Base-by-base conservation (phyloP, 2,888 invertebrate genomes). In the Dynastes tityus region DNA sequence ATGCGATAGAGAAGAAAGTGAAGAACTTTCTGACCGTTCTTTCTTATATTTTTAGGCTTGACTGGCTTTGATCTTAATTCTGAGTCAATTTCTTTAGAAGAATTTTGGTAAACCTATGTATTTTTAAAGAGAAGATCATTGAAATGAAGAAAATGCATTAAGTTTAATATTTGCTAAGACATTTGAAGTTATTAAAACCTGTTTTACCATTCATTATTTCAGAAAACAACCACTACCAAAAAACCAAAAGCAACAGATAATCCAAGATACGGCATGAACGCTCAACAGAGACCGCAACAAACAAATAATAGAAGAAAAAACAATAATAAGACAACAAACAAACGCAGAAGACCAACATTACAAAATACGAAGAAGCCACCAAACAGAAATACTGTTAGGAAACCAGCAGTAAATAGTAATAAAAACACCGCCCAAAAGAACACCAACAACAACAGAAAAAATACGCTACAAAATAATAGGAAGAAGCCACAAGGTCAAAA, bases 381-480 rank as follows among this genome's bases (percentile, higher is more conserved):
- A 5, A 65, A 13, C 9, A 8, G 37, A 29, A 76, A 63, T 32
- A 64, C n/a, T 63, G 55, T 27, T 22, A 55, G 53, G 32, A 76
- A 13, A 32, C 65, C 65, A 67, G 9, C 49, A 9, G 22, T 22
- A 13, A 76, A 76, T 65, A n/a, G 45, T 27, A 65, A 65, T 27
- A 51, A 67, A 45, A 74, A 74, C 55, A 73, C 71, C 22, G 22
- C n/a, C 29, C 58, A 40, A n/a, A 75, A 51, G n/a, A 75, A 45
- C 8, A 63, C 27, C 1, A 55, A 64, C 5, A 76, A 64, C 9
- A 76, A 64, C 9, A 67, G 51, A 5, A 71, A 70, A 40, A 74
- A 61, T 37, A n/a, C 45, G 45, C 45, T 45, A 0, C 61, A 74
- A 37, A 27, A 64, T 45, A 76, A 64, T 65, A 63, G 37, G 3